phyloP scores from a whole-genome alignment of 2,888 invertebrate genomes.

The Yponomeuta plumbellus region DNA sequence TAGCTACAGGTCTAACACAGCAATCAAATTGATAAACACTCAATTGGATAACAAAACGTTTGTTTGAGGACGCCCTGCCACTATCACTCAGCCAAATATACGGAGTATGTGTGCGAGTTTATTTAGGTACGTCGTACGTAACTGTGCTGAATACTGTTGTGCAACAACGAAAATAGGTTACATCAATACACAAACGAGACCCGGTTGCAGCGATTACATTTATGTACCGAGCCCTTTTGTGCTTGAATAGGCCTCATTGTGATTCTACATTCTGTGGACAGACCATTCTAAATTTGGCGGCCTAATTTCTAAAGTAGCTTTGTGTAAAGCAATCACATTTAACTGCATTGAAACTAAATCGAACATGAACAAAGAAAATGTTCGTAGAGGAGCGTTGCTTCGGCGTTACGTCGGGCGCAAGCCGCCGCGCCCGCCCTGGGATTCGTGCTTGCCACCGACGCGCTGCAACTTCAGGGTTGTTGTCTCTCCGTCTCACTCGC shows the following conservation, averaged over 20 bases:
- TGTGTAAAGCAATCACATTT: neutral
- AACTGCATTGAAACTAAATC: conserved; percentile 6
- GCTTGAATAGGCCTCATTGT: conserved; percentile 21
- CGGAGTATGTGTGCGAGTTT: neutral
- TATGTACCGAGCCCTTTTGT: conserved; percentile 38
- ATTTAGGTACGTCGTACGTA: neutral
- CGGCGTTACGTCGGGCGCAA: neutral
- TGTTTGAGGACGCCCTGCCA: too few relatives aligned
- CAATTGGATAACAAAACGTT: neutral
- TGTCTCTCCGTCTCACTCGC: conserved; percentile 69
- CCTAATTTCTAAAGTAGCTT: conserved; percentile 7
- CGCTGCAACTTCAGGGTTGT: conserved; percentile 70
- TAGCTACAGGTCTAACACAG: neutral
- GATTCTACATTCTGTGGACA: neutral
- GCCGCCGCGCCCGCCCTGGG: neutral
- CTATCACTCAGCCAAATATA: too few relatives aligned
- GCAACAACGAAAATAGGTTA: conserved; percentile 58
- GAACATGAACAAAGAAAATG: conserved; percentile 17
- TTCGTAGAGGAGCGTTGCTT: conserved; percentile 2
- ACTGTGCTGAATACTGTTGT: conserved; percentile 38
- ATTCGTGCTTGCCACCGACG: conserved; percentile 26
- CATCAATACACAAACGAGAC: conserved; percentile 41
- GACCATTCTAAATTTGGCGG: neutral
- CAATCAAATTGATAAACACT: neutral
- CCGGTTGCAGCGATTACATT: conserved; percentile 43